Base-by-base conservation (phyloP, 1,140 invertebrate genomes). In the Oryctes rhinoceros region DNA sequence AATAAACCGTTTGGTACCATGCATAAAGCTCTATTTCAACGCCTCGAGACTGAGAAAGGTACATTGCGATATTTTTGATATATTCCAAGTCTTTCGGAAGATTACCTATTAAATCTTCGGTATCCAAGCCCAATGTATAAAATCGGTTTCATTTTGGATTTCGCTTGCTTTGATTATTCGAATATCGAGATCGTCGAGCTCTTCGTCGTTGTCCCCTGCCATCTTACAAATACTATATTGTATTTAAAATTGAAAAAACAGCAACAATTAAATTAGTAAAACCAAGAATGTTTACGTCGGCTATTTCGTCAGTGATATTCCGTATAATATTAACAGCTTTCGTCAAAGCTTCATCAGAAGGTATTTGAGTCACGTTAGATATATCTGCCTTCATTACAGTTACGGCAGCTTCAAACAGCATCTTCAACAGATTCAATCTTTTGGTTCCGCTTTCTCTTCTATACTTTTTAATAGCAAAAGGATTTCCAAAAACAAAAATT, bases 1-100 rank as follows among this genome's bases (percentile, higher is more conserved):
- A 90, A 83, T 94, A 92, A 11, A 93, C 88, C 0, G 93, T 89
- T 80, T 90, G 89, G 86, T 93, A 90, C 93, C 93, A 95, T 81
- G 93, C 88, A 81, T 91, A 93, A 0, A 93, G 89, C 85, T 94
- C 93, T 74, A 94, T 85, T 39, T 90, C 80, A 24, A 89, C 84
- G 13, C 90, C 85, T 0, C 92, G 89, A 0, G 87, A 88, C 7
- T 88, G 88, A 10, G 91, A 84, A 47, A 94, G 80, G 81, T 91
- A 89, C 1, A 91, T 85, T 5, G 91, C 89, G 48, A 93, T 85
- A 2, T 89, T 83, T 74, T 91, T 89, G 79, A 94, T 85, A 83
- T 93, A 94, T 20, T 89, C 86, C n/a, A 93, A 85, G 85, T 95
- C 92, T 0, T 87, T 86, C 24, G 90, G 86, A 18, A 88, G 89